Percentiles rank a stretch among this genome's conserved stretches.
These are phyloP conservation scores for Sardina pilchardus DNA, from an alignment of 2,113 vertebrate genomes.

Conservation along the genomic window DNA sequence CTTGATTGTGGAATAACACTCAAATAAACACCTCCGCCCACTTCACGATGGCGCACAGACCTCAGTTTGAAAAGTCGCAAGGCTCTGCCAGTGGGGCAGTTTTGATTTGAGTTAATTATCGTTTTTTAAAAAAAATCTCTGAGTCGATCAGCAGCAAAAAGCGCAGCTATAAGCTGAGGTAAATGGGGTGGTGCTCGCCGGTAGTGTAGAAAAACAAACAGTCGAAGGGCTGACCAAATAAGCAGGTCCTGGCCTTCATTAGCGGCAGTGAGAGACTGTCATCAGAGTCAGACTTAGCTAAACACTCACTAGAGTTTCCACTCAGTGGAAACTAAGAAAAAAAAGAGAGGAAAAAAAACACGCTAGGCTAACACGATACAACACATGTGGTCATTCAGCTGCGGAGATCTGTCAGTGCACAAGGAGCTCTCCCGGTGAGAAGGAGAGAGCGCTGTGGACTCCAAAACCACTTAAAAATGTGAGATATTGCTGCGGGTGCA, in stretches of 20 bases:
- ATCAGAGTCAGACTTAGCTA: conserved; percentile 33
- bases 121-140: conserved; percentile 36
- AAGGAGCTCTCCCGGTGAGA: not conserved
- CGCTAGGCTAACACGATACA: not conserved
- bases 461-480: not conserved
- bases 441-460: not conserved
- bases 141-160: conserved; percentile 8
- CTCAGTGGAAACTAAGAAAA: not conserved
- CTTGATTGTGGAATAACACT: conserved; percentile 9
- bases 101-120: conserved; percentile 41
- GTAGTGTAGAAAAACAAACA: conserved; percentile 43
- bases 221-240: conserved; percentile 41
- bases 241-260: conserved; percentile 43
- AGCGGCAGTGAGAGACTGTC: conserved; percentile 29
- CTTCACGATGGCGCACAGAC: conserved; percentile 35
- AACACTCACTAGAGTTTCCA: conserved; percentile 30
- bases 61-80: conserved; percentile 27
- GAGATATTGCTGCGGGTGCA: not conserved
- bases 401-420: conserved; percentile 1
- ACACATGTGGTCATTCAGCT: conserved; percentile 18
- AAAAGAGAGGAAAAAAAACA: not conserved
- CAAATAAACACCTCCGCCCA: conserved; percentile 46
- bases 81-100: conserved; percentile 31
- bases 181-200: conserved; percentile 36
- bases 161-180: conserved; percentile 29